Conservation (phyloP, 2,888 invertebrate genomes). For the Pharmacophagus antenor region DNA sequence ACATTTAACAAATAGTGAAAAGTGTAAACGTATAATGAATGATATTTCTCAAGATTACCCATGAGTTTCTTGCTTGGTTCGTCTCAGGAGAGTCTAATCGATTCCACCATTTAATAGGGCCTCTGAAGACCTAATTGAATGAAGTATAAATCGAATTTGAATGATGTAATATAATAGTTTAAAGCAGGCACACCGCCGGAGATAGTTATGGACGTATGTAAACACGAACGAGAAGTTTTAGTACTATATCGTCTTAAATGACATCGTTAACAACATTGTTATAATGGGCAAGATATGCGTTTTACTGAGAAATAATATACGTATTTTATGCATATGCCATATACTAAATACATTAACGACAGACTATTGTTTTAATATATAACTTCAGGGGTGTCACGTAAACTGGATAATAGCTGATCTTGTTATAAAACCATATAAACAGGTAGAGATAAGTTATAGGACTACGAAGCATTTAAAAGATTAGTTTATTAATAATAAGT, state of each 20-base stretch:
- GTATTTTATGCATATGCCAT: not conserved
- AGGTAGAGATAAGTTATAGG: too few relatives aligned
- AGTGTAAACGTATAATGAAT: too few relatives aligned
- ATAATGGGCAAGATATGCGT: slow-evolving; percentile 20
- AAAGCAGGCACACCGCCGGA: not conserved
- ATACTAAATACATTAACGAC: not conserved
- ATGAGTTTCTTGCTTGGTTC: too few relatives aligned
- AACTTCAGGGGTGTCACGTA: not conserved
- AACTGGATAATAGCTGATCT: not conserved
- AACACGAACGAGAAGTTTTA: slow-evolving; percentile 14
- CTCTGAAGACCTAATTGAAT: too few relatives aligned
- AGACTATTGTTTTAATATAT: not conserved
- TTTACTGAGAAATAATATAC: slow-evolving; percentile 5
- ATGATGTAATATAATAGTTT: slow-evolving; percentile 14
- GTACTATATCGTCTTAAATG: slow-evolving; percentile 7
- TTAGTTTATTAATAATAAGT: too few relatives aligned
- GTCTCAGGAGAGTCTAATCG: too few relatives aligned
- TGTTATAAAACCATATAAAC: not conserved
- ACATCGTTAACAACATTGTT: slow-evolving; percentile 27
- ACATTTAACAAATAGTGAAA: too few relatives aligned
- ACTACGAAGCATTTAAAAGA: too few relatives aligned
- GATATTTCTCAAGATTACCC: too few relatives aligned
- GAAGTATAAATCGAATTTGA: too few relatives aligned
- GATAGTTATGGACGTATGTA: slow-evolving; percentile 15
- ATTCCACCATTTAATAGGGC: too few relatives aligned